Evolutionary conservation across 2,113 vertebrate species (phyloP).

Genomic region (Oncorhynchus clarkii): DNA sequence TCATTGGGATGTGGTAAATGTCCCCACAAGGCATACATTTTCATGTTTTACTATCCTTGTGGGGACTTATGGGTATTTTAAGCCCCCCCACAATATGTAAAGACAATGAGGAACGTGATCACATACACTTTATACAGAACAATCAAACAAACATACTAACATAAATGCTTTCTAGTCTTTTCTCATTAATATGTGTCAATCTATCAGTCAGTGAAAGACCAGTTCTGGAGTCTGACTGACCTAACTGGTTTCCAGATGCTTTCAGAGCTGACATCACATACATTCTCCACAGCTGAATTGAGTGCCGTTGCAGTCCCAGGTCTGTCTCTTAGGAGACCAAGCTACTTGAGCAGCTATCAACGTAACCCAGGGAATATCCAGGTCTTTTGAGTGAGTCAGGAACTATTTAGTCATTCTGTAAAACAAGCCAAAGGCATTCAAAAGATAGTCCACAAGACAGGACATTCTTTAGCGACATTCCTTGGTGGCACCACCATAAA

Average conservation of each 20-base stretch:
- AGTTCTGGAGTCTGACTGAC: background rate
- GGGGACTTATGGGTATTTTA: too few relatives aligned
- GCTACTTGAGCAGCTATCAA: too few relatives aligned
- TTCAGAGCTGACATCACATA: slow-evolving; percentile 29
- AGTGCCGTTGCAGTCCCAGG: slow-evolving; percentile 20
- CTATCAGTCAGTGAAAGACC: slow-evolving; percentile 11
- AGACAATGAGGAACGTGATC: background rate
- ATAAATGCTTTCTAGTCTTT: background rate
- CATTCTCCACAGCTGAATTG: slow-evolving; percentile 5
- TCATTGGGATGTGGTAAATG: too few relatives aligned
- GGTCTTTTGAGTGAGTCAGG: background rate
- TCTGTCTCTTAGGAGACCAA: background rate
- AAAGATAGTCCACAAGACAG: background rate
- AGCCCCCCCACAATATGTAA: background rate
- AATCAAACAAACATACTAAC: background rate
- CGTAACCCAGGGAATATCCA: background rate
- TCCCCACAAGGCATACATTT: too few relatives aligned
- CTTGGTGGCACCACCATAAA: background rate
- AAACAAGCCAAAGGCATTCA: background rate
- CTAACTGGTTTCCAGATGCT: slow-evolving; percentile 14
- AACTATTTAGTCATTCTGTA: background rate
- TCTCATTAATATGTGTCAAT: slow-evolving; percentile 2
- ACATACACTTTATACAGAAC: background rate
- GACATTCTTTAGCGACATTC: background rate
- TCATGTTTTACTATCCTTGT: too few relatives aligned